phyloP scores from a whole-genome alignment of 2,888 invertebrate species.

The Pasiphila rectangulata region DNA sequence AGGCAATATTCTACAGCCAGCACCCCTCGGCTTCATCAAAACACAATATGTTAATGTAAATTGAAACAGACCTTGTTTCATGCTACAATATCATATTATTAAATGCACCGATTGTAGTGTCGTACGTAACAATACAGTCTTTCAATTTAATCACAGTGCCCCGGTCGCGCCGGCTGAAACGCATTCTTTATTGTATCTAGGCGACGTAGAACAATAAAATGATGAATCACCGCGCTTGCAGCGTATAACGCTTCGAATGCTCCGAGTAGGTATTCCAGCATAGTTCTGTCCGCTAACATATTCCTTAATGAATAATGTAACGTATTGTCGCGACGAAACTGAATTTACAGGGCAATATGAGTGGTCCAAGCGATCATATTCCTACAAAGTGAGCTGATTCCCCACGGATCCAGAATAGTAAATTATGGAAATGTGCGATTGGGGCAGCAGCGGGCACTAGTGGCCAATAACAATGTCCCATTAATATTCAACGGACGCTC shows the following conservation, averaged over 20 bases:
- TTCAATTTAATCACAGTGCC: conserved; percentile 11
- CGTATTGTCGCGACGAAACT: conserved; percentile 51
- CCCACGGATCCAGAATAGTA: conserved; percentile 79
- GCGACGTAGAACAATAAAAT: conserved; percentile 43
- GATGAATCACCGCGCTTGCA: conserved; percentile 43
- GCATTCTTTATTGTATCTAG: conserved; percentile 40
- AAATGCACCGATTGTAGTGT: neutral
- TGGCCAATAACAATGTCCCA: conserved; percentile 80
- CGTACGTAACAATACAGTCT: neutral
- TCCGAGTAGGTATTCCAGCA: conserved; percentile 48
- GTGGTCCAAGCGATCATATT: conserved; percentile 68
- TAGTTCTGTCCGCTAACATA: conserved; percentile 47
- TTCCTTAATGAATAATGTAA: conserved; percentile 62
- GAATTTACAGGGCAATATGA: conserved; percentile 65
- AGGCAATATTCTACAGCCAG: too few relatives aligned
- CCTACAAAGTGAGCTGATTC: conserved; percentile 71
- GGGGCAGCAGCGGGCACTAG: conserved; percentile 78
- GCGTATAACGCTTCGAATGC: conserved; percentile 30
- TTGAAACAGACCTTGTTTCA: too few relatives aligned
- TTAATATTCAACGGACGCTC: conserved; percentile 79
- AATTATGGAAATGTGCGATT: conserved; percentile 80
- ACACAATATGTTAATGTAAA: too few relatives aligned
- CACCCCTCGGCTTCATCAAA: too few relatives aligned
- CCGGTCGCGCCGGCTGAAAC: conserved; percentile 32
- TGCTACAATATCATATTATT: too few relatives aligned